phyloP scores from a whole-genome alignment of 2,113 vertebrate species.

The Platysteira castanea region DNA sequence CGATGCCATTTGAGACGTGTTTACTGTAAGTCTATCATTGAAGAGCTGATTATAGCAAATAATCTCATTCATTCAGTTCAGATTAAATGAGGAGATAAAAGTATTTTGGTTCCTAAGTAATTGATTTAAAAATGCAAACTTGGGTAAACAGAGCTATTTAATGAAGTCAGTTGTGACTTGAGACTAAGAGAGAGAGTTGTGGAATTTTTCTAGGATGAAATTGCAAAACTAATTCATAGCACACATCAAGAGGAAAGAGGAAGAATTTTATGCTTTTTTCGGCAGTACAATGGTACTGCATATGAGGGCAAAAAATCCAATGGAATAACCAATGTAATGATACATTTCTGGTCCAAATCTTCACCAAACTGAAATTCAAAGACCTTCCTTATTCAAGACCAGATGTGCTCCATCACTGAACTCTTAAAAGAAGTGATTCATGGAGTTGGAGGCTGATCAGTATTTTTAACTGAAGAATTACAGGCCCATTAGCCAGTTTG shows the following conservation, averaged over 20 bases:
- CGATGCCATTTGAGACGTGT: background rate
- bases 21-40: constrained; percentile 15
- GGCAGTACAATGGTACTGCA: background rate
- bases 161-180: background rate
- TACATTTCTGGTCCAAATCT: background rate
- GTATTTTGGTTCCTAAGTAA: background rate
- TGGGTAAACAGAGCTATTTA: background rate
- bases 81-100: constrained; percentile 29
- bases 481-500: background rate
- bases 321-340: background rate
- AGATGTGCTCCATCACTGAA: background rate
- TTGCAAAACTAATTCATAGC: background rate
- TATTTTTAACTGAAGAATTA: background rate
- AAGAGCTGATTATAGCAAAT: constrained; percentile 36
- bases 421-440: background rate
- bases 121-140: background rate
- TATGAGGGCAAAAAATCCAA: rapidly evolving
- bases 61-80: constrained; percentile 27
- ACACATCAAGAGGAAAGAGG: background rate
- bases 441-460: background rate
- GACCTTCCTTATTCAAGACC: background rate
- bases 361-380: background rate
- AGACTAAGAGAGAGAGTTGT: background rate
- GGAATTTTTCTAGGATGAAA: background rate
- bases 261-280: background rate